These are phyloP conservation scores for Megaceryle alcyon DNA, from an alignment of 2,797 vertebrate genomes.

Conservation along the genomic window DNA sequence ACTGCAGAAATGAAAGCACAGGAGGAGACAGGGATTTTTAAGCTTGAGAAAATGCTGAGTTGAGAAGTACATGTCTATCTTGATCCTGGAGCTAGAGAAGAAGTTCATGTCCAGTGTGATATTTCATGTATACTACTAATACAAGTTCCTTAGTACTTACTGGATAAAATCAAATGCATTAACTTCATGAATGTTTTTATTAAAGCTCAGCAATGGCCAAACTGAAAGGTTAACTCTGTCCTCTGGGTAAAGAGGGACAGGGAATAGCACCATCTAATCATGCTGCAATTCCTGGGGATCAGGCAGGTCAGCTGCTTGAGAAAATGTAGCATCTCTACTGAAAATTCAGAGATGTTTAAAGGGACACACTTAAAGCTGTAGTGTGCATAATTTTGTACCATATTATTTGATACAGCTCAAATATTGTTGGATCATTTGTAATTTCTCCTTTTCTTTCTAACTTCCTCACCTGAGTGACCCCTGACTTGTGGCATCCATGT, in stretches of 20 bases:
- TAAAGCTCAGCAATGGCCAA: conserved; percentile 13
- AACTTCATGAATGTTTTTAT: not conserved
- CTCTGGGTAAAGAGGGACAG: not conserved
- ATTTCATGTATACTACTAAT: not conserved
- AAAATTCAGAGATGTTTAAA: not conserved
- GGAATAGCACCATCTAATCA: not conserved
- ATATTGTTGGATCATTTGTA: not conserved
- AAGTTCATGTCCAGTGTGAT: not conserved
- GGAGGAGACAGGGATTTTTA: not conserved
- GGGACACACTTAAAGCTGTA: not conserved
- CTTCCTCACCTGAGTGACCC: not conserved
- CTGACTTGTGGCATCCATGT: not conserved
- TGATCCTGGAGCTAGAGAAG: not conserved
- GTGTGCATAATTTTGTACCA: not conserved
- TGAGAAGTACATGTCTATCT: not conserved
- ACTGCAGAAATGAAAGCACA: not conserved
- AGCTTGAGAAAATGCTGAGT: not conserved
- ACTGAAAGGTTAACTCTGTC: conserved; percentile 56
- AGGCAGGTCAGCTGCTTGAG: not conserved
- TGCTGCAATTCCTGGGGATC: not conserved
- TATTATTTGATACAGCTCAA: not conserved
- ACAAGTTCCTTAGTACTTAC: not conserved
- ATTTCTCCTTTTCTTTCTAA: not conserved
- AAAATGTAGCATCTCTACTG: not conserved
- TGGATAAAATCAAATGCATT: conserved; percentile 18